phyloP scores from a whole-genome alignment of 2,113 vertebrate genomes.

The Dasypus novemcinctus region DNA sequence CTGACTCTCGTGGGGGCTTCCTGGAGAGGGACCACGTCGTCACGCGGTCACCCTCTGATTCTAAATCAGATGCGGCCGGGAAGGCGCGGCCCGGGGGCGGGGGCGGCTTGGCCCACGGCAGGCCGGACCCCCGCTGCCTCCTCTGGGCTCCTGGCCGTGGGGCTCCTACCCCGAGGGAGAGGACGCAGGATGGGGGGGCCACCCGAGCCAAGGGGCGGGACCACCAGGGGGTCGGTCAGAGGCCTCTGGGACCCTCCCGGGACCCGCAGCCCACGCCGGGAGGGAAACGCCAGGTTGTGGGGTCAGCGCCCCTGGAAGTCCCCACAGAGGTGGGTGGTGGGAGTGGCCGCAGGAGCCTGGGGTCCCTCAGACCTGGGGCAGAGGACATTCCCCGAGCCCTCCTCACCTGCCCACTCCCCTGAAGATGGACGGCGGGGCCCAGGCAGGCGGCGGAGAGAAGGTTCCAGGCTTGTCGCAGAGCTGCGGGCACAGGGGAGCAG shows the following conservation, averaged over 20 bases:
- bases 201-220: not conserved
- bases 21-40: not conserved
- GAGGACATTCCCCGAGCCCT: too few species aligned
- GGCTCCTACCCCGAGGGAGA: not conserved
- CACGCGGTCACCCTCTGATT: rapidly evolving
- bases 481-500: not conserved
- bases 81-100: rapidly evolving
- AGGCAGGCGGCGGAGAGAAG: not conserved
- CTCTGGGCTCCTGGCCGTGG: not conserved
- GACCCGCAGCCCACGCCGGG: not conserved
- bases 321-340: too few species aligned
- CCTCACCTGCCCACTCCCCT: too few species aligned
- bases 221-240: too few species aligned
- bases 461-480: rapidly evolving
- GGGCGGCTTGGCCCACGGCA: not conserved
- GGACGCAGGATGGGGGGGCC: rapidly evolving
- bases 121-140: not conserved
- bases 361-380: too few species aligned
- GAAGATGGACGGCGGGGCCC: too few species aligned
- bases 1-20: not conserved
- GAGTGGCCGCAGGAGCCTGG: too few species aligned
- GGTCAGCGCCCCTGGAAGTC: rapidly evolving
- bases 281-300: rapidly evolving
- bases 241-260: not conserved
- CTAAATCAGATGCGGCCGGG: not conserved